Conservation (phyloP, 2,888 invertebrate species). For the Plebejus argus region DNA sequence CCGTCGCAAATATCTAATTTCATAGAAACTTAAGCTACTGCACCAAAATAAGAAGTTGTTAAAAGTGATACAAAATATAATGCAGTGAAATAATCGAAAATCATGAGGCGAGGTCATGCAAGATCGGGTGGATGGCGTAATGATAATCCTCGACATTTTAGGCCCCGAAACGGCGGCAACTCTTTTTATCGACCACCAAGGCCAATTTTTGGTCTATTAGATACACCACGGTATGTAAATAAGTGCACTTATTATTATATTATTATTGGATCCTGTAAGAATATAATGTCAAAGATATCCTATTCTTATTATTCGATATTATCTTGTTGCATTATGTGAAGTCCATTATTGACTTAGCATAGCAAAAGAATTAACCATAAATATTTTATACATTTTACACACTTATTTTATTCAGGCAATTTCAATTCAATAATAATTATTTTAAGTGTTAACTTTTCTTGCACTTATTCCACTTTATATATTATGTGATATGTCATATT, state of each 20-base stretch:
- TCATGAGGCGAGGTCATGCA: conserved; percentile 75
- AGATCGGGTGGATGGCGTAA: conserved; percentile 70
- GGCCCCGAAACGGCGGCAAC: conserved; percentile 61
- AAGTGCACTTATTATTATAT: background rate
- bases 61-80: conserved; percentile 47
- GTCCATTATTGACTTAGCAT: no score
- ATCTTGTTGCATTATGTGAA: background rate
- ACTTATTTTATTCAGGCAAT: background rate
- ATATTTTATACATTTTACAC: background rate
- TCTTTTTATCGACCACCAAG: conserved; percentile 61
- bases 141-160: conserved; percentile 68
- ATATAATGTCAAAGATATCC: background rate
- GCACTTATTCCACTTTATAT: no score
- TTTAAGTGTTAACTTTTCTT: no score
- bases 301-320: no score
- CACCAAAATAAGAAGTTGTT: conserved; percentile 1
- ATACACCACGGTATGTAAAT: conserved; percentile 55
- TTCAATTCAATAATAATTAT: no score
- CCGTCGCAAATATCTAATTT: conserved; percentile 25
- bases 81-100: conserved; percentile 56
- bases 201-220: conserved; percentile 49
- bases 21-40: background rate
- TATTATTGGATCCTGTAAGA: background rate
- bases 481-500: no score
- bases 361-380: background rate